Percentiles rank a stretch among this genome's conserved stretches.
These are phyloP conservation scores for Arothron firmamentum DNA, from an alignment of 2,113 vertebrate species.

Conservation along the genomic window DNA sequence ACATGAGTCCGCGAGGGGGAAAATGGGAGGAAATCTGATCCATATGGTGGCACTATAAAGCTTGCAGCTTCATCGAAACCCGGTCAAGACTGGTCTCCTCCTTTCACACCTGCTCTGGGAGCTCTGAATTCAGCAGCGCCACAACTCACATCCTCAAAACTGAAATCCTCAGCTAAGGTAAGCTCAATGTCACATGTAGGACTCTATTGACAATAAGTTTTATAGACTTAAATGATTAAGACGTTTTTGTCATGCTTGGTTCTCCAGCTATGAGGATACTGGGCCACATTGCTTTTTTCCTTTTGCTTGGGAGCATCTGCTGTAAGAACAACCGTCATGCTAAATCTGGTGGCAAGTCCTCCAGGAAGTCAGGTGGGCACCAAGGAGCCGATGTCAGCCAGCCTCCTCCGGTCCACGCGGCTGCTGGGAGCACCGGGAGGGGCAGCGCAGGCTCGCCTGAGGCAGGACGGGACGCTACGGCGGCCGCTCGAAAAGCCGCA, in stretches of 20 bases:
- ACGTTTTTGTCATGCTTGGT: conserved; percentile 6
- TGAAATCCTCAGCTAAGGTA: conserved; percentile 54
- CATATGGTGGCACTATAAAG: conserved; percentile 69
- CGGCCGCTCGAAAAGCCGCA: conserved; percentile 38
- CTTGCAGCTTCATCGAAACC: conserved; percentile 54
- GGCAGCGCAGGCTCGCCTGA: conserved; percentile 37
- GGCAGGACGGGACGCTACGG: conserved; percentile 33
- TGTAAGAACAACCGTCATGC: conserved; percentile 68
- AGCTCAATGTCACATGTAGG: conserved; percentile 12
- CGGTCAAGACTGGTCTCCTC: conserved; percentile 45
- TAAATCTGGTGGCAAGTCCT: conserved; percentile 49
- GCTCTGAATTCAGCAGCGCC: conserved; percentile 41
- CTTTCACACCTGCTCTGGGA: conserved; percentile 30
- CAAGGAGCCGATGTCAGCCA: conserved; percentile 47
- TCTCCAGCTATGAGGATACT: conserved; percentile 65
- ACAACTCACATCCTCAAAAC: conserved; percentile 22
- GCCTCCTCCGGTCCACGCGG: conserved; percentile 31
- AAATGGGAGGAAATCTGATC: conserved; percentile 69
- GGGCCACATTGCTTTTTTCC: conserved; percentile 54
- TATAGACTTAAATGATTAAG: neutral
- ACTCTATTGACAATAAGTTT: neutral
- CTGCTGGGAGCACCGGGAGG: conserved; percentile 27
- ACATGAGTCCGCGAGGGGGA: conserved; percentile 61
- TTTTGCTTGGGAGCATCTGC: conserved; percentile 61
- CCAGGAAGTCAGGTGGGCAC: conserved; percentile 55